These are phyloP conservation scores for Sciurus vulgaris DNA, from an alignment of 2,797 vertebrate species.

Conservation along the genomic window DNA sequence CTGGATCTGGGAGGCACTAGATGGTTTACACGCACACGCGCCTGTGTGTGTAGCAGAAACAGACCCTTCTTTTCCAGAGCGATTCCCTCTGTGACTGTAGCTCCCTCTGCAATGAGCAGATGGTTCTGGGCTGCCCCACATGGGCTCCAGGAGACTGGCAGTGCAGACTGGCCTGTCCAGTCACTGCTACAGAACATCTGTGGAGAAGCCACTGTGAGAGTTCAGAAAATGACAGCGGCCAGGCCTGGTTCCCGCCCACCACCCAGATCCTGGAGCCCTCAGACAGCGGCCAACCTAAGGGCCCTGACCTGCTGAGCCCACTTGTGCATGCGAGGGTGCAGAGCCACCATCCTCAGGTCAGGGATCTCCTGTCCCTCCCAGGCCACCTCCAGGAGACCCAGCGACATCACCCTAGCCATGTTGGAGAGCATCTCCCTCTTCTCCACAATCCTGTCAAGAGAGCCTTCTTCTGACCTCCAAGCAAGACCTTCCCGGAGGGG, in stretches of 20 bases:
- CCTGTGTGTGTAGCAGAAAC: neutral
- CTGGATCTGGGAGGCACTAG: neutral
- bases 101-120: neutral
- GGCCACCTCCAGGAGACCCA: neutral
- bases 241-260: too few species aligned
- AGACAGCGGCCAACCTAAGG: too few species aligned
- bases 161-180: neutral
- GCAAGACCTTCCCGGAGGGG: neutral
- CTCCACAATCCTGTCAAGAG: neutral
- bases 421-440: neutral
- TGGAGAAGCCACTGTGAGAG: neutral
- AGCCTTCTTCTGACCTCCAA: neutral
- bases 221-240: neutral
- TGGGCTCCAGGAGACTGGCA: neutral
- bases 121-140: neutral
- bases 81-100: neutral
- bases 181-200: neutral
- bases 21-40: neutral
- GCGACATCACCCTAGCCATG: neutral
- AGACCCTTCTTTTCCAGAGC: neutral
- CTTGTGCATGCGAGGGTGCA: neutral
- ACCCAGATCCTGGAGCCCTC: neutral
- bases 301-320: too few species aligned
- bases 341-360: neutral
- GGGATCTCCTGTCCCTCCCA: neutral